Conservation (phyloP, 1,140 invertebrate genomes). For the Drosophila bocqueti region DNA sequence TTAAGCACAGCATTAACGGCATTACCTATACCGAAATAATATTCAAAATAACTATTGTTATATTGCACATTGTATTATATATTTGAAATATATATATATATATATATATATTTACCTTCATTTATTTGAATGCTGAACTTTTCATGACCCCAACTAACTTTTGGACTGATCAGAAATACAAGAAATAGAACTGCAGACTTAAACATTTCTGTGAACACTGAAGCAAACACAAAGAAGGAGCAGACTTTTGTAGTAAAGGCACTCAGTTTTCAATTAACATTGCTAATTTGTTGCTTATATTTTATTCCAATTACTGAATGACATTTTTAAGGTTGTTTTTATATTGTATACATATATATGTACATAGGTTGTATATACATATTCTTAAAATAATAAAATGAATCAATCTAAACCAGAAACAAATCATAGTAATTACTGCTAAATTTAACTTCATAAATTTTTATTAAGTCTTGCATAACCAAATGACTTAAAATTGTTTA, state of each 20-base stretch:
- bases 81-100: neutral
- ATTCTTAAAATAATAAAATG: neutral
- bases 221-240: neutral
- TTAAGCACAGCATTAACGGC: slow-evolving; percentile 4
- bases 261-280: slow-evolving; percentile 9
- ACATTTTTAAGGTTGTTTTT: neutral
- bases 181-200: slow-evolving; percentile 28
- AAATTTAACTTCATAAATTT: neutral
- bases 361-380: neutral
- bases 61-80: neutral
- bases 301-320: neutral
- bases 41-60: no score
- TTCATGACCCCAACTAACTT: slow-evolving; percentile 2
- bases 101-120: slow-evolving; percentile 15
- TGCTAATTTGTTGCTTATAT: slow-evolving; percentile 10
- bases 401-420: neutral
- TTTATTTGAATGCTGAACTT: slow-evolving; percentile 25
- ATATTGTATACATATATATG: neutral
- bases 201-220: slow-evolving; percentile 29
- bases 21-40: slow-evolving; percentile 4
- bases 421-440: neutral
- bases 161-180: slow-evolving; percentile 6
- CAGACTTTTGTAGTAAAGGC: neutral
- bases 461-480: neutral
- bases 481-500: neutral